Percentiles rank a stretch among this genome's conserved stretches.
phyloP scores from a whole-genome alignment of 2,888 invertebrate genomes.

The Choristoneura rosaceana region DNA sequence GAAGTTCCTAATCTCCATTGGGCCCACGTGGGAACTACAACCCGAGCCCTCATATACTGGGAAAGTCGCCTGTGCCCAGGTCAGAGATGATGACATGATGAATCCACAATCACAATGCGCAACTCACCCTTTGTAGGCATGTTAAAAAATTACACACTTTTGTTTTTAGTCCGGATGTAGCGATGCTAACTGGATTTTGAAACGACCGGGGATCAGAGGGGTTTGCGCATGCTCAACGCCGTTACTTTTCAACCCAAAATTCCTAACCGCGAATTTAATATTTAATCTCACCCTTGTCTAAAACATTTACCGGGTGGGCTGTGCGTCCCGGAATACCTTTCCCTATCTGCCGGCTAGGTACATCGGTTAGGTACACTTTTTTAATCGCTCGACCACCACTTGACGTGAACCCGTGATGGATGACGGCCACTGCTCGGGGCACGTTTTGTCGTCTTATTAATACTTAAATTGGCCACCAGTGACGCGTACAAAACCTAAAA shows the following conservation, averaged over 20 bases:
- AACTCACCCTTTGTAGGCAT: conserved; percentile 55
- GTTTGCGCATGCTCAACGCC: conserved; percentile 68
- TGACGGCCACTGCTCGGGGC: conserved; percentile 72
- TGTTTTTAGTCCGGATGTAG: conserved; percentile 71
- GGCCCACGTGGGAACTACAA: too few relatives aligned
- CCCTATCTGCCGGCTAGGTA: conserved; percentile 58
- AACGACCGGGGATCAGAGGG: conserved; percentile 64
- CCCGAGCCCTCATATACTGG: too few relatives aligned
- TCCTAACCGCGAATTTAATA: conserved; percentile 84
- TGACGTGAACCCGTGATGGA: conserved; percentile 81
- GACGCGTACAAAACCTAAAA: conserved; percentile 72
- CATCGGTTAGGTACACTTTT: conserved; percentile 76
- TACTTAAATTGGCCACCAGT: conserved; percentile 82
- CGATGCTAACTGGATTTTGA: conserved; percentile 69
- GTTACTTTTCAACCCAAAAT: conserved; percentile 81
- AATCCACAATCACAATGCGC: conserved; percentile 43
- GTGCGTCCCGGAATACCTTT: conserved; percentile 75
- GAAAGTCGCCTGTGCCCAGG: too few relatives aligned
- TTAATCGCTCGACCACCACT: conserved; percentile 81
- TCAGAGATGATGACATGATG: too few relatives aligned
- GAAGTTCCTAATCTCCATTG: too few relatives aligned
- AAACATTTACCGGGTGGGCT: conserved; percentile 77
- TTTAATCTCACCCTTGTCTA: conserved; percentile 85
- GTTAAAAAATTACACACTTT: conserved; percentile 72
- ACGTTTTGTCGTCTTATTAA: conserved; percentile 85